Evolutionary conservation across 1,140 invertebrate species (phyloP).

Genomic region (Eurosta solidaginis): DNA sequence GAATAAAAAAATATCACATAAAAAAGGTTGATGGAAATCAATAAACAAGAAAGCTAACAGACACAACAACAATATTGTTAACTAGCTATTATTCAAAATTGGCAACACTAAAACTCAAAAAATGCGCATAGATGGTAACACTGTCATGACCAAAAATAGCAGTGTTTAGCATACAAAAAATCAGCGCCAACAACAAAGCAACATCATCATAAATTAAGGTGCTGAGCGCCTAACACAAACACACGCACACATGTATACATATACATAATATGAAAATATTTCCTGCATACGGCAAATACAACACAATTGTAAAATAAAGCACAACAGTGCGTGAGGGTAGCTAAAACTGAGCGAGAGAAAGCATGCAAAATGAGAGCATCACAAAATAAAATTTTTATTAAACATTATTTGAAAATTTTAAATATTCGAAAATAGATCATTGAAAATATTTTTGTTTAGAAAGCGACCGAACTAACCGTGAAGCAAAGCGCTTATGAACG

Average conservation of each 20-base stretch:
- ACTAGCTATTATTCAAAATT: neutral
- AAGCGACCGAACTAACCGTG: neutral
- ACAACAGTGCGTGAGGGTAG: neutral
- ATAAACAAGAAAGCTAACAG: neutral
- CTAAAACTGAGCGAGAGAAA: neutral
- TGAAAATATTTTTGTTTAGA: slow-evolving; percentile 18
- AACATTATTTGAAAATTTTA: slow-evolving; percentile 10
- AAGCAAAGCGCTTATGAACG: neutral
- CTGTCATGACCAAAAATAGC: slow-evolving; percentile 29
- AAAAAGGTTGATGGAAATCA: neutral
- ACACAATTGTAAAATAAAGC: neutral
- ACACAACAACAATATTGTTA: neutral
- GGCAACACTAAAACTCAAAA: neutral
- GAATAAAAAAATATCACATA: neutral
- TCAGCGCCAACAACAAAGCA: neutral
- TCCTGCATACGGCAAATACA: too few species aligned
- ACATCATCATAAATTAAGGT: neutral
- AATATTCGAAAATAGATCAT: slow-evolving; percentile 17
- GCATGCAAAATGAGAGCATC: neutral
- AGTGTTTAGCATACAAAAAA: slow-evolving; percentile 11
- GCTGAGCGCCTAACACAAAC: neutral
- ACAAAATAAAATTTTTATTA: neutral
- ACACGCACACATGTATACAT: neutral
- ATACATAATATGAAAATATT: neutral
- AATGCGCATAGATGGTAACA: neutral